Conservation (phyloP, 2,888 invertebrate species). For the Drosophila formosana region DNA sequence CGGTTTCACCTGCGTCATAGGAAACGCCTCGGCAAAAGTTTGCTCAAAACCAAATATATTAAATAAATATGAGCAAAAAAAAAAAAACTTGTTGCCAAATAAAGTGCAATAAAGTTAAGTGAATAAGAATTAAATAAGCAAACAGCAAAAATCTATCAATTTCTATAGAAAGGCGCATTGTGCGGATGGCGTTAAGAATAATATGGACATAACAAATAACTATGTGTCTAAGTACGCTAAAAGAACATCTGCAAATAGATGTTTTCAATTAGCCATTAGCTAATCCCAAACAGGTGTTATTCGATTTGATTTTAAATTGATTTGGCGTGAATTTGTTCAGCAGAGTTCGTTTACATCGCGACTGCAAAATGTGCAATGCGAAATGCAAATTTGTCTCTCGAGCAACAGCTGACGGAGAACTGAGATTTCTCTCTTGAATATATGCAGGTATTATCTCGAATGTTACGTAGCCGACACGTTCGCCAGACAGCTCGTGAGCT, state of each 20-base stretch:
- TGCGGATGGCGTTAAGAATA: conserved; percentile 50
- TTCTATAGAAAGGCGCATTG: conserved; percentile 49
- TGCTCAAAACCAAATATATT: conserved; percentile 18
- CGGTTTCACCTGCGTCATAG: conserved; percentile 62
- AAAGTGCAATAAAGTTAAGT: conserved; percentile 53
- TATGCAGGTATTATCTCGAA: conserved; percentile 5
- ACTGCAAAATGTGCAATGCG: conserved; percentile 23
- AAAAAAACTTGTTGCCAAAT: conserved; percentile 44
- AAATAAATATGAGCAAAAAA: conserved; percentile 20
- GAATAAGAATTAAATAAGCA: conserved; percentile 46
- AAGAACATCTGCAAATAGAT: conserved; percentile 30
- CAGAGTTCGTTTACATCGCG: conserved; percentile 50
- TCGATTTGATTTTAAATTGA: conserved; percentile 1
- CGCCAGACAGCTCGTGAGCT: conserved; percentile 31
- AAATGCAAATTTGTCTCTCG: not conserved
- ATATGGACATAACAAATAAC: conserved; percentile 36
- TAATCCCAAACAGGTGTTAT: conserved; percentile 8
- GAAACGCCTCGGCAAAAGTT: conserved; percentile 11
- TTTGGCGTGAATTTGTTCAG: not conserved
- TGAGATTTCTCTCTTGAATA: too few species aligned
- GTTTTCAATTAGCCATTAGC: conserved; percentile 38
- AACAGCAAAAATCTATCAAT: conserved; percentile 29
- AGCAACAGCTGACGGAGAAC: too few species aligned
- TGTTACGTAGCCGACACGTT: conserved; percentile 61
- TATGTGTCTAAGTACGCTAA: not conserved